Conservation (phyloP, 2,888 invertebrate species). For the Drosophila pegasa region DNA sequence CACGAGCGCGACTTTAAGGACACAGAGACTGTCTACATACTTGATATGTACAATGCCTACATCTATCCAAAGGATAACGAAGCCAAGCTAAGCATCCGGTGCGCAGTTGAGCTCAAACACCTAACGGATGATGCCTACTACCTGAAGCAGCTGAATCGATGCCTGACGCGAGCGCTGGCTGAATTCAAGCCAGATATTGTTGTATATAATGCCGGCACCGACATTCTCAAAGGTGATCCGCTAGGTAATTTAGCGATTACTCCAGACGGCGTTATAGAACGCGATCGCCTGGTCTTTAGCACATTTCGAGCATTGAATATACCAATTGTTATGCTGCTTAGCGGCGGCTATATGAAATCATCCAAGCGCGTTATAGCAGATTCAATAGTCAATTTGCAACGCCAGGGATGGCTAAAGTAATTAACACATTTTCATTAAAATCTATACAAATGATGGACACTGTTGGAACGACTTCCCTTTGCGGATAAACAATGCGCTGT, state of each 20-base stretch:
- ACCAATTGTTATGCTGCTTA: slow-evolving; percentile 94
- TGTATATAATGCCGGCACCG: slow-evolving; percentile 97
- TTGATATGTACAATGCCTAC: slow-evolving; percentile 93
- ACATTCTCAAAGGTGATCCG: slow-evolving; percentile 91
- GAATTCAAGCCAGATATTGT: slow-evolving; percentile 92
- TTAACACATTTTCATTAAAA: not conserved
- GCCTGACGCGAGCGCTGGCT: slow-evolving; percentile 88
- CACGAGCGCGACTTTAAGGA: slow-evolving; percentile 92
- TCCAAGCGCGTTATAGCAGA: slow-evolving; percentile 93
- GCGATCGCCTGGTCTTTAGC: slow-evolving; percentile 93
- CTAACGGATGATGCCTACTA: slow-evolving; percentile 90
- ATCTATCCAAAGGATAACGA: slow-evolving; percentile 92
- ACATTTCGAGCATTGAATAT: slow-evolving; percentile 88
- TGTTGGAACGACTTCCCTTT: slow-evolving; percentile 14
- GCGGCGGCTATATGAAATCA: slow-evolving; percentile 92
- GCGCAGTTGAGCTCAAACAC: slow-evolving; percentile 88
- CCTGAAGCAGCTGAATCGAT: slow-evolving; percentile 88
- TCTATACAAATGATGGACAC: not conserved
- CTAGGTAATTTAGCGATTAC: slow-evolving; percentile 90
- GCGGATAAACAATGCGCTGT: slow-evolving; percentile 20
- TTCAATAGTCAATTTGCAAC: slow-evolving; percentile 92
- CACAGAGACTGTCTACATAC: slow-evolving; percentile 91
- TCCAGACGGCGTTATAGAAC: slow-evolving; percentile 91
- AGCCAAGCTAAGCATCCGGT: slow-evolving; percentile 90
- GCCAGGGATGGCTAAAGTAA: slow-evolving; percentile 86